Evolutionary conservation across 1,140 invertebrate species (phyloP).

Genomic region (Pogonus chalceus): DNA sequence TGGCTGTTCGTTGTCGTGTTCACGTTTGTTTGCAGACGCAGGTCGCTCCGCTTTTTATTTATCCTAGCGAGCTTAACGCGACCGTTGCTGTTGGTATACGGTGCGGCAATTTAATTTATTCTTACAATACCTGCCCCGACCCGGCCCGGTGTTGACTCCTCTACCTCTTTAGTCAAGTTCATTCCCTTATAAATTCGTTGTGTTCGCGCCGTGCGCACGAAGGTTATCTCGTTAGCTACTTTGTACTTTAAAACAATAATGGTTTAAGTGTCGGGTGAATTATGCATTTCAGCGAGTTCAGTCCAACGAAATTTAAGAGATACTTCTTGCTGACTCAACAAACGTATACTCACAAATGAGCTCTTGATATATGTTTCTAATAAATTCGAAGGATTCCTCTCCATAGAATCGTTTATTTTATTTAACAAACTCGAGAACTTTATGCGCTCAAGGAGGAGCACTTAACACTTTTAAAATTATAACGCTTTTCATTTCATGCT

Average conservation of each 20-base stretch:
- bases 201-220: not conserved
- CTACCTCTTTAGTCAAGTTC: not conserved
- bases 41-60: no score
- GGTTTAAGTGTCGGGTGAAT: not conserved
- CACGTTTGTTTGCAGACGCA: no score
- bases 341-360: not conserved
- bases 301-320: not conserved
- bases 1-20: no score
- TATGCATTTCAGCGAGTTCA: not conserved
- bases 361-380: not conserved
- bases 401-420: no score
- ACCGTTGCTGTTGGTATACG: not conserved
- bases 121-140: not conserved
- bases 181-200: not conserved
- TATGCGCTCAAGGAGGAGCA: no score
- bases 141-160: not conserved
- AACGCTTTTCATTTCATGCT: no score
- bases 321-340: not conserved
- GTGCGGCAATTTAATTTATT: not conserved
- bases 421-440: no score
- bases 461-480: no score
- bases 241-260: conserved; percentile 1
- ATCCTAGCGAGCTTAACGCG: no score
- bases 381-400: not conserved
- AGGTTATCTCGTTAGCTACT: not conserved